Evolutionary conservation across 2,888 invertebrate species (phyloP).

Genomic region (Unio delphinus): DNA sequence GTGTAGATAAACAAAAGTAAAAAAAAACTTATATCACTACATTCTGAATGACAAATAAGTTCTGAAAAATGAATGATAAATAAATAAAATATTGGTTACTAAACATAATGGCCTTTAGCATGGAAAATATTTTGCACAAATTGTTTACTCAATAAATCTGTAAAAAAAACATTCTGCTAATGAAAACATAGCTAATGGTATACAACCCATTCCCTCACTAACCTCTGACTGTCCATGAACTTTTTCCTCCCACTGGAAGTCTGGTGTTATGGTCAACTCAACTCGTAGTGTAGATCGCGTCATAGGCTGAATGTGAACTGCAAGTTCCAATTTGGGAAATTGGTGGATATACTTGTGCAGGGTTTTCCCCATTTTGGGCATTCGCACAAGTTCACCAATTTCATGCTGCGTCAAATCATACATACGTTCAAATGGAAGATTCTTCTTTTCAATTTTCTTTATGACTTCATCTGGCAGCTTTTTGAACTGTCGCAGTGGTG

Average conservation of each 20-base stretch:
- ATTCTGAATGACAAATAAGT: too few relatives aligned
- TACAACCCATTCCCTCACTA: conserved; percentile 5
- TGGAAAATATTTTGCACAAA: too few relatives aligned
- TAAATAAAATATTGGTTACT: too few relatives aligned
- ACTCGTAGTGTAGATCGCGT: conserved; percentile 90
- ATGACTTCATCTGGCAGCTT: conserved; percentile 98
- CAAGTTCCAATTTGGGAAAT: conserved; percentile 90
- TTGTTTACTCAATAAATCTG: too few relatives aligned
- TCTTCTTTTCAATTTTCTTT: conserved; percentile 97
- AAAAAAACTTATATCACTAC: too few relatives aligned
- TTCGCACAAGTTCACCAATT: conserved; percentile 92
- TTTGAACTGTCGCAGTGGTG: conserved; percentile 94
- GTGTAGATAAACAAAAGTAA: too few relatives aligned
- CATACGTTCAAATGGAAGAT: conserved; percentile 78
- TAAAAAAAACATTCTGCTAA: too few relatives aligned
- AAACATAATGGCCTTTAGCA: too few relatives aligned
- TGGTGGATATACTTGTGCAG: conserved; percentile 97
- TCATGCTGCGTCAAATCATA: conserved; percentile 98
- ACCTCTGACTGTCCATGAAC: conserved; percentile 79
- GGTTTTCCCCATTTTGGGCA: conserved; percentile 93
- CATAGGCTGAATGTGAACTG: conserved; percentile 98
- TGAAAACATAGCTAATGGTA: too few relatives aligned
- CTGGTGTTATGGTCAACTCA: conserved; percentile 96
- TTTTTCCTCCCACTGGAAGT: conserved; percentile 99
- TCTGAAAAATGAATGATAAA: too few relatives aligned